A percentile compares a stretch with the other conserved stretches of the same genome.
Conservation (phyloP, 2,888 invertebrate genomes). For the Sminthurides aquaticus region DNA sequence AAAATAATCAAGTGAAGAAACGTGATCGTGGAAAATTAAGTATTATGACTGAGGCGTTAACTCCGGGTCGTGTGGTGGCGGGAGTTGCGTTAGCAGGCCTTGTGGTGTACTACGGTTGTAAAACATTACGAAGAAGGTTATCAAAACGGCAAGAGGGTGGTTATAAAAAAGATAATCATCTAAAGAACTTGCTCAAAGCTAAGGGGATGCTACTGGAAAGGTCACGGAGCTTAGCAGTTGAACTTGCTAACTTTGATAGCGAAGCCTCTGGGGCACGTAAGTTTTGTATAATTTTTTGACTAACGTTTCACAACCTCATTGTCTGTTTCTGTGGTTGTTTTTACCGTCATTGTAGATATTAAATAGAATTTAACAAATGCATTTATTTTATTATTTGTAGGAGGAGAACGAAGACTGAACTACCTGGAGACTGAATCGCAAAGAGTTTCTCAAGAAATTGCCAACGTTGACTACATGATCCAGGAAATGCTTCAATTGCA, state of each 20-base stretch:
- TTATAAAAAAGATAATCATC: not conserved
- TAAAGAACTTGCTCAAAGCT: not conserved
- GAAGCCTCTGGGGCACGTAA: not conserved
- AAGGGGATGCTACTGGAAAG: not conserved
- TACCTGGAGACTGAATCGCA: not conserved
- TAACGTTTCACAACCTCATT: too few species aligned
- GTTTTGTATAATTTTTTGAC: too few species aligned
- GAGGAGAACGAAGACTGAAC: not conserved
- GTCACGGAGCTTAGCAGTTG: not conserved
- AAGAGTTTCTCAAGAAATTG: not conserved
- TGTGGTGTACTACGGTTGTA: too few species aligned
- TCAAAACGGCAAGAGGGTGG: too few species aligned
- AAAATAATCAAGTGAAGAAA: too few species aligned
- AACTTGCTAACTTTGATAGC: not conserved
- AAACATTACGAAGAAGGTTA: too few species aligned
- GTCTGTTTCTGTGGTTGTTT: too few species aligned
- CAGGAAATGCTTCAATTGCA: not conserved
- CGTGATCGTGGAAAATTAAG: too few species aligned
- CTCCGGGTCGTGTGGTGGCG: not conserved
- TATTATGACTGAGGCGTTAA: not conserved
- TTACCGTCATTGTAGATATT: too few species aligned
- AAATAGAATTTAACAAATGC: too few species aligned
- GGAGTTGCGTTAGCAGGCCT: not conserved
- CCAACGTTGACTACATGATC: not conserved
- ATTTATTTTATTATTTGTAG: not conserved